Base-by-base conservation (phyloP, 2,797 vertebrate species). In the Moxostoma hubbsi region DNA sequence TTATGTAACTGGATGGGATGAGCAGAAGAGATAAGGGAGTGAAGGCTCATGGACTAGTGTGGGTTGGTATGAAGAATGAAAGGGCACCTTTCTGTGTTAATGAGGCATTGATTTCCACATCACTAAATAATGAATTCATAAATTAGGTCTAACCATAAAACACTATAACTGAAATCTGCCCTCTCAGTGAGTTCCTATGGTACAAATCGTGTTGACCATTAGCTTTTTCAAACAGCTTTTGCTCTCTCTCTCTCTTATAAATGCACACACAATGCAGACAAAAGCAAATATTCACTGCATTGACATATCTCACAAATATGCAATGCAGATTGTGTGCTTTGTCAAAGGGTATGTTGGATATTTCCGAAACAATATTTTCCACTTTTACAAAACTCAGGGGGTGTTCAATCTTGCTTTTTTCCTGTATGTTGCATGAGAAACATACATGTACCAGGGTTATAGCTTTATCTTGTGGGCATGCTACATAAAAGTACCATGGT, bases 71-170 rank as follows among this genome's bases (percentile, higher is more conserved):
- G 75, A 79, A 43, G 81, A 55, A 78, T 82, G 81, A 81, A 84
- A 76, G 81, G 68, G 74, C 72, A 83, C 83, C 80, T 82, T 76
- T 84, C 73, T 62, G 80, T 79, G 82, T 86, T 87, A 87, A 85
- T 83, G 73, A 84, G 77, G 57, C 83, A 87, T 86, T 86, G 85
- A 85, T 84, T 87, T 86, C 75, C 82, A 81, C 83, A 84, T 85
- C 81, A 81, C 83, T 86, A 73, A 84, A 87, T 86, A 87, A 86
- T 86, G 76, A 73, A 83, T 79, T 83, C 82, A 74, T 85, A 85
- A 82, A 87, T 86, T 85, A 82, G 49, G 63, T 24, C 82, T 51
- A 59, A 66, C 82, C 50, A 76, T 85, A 81, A 85, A 83, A 82
- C 83, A 84, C n/a, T 43, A 69, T 57, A 76, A 74, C 70, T 75